phyloP scores from a whole-genome alignment of 2,113 vertebrate species.

The Chinchilla lanigera region DNA sequence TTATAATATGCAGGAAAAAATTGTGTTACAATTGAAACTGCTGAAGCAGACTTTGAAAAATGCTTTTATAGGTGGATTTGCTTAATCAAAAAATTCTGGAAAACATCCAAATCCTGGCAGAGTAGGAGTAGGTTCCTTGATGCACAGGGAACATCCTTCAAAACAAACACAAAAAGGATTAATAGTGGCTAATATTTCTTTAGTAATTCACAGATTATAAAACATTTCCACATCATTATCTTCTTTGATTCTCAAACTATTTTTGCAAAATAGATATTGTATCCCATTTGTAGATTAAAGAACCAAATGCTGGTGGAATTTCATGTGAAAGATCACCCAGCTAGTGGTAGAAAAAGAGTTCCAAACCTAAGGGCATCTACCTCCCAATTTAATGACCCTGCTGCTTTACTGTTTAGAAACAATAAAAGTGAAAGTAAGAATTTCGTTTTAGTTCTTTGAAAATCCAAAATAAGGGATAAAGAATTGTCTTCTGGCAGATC shows the following conservation, averaged over 20 bases:
- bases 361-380: not conserved
- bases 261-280: not conserved
- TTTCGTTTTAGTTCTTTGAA: not conserved
- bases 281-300: not conserved
- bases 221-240: not conserved
- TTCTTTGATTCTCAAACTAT: not conserved
- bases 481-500: not conserved
- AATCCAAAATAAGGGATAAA: not conserved
- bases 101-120: slow-evolving; percentile 10
- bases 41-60: slow-evolving; percentile 37
- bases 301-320: not conserved
- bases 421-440: not conserved
- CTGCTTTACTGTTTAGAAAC: not conserved
- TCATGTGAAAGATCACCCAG: not conserved
- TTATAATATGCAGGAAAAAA: not conserved
- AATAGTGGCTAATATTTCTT: not conserved
- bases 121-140: not conserved
- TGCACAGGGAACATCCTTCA: not conserved
- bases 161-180: not conserved
- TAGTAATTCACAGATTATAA: slow-evolving; percentile 2
- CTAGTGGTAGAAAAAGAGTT: not conserved
- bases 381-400: not conserved
- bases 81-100: slow-evolving; percentile 45
- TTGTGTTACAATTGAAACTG: not conserved
- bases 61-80: slow-evolving; percentile 32